These are phyloP conservation scores for Antheraea assamensis DNA, from an alignment of 2,888 invertebrate genomes.

Conservation along the genomic window DNA sequence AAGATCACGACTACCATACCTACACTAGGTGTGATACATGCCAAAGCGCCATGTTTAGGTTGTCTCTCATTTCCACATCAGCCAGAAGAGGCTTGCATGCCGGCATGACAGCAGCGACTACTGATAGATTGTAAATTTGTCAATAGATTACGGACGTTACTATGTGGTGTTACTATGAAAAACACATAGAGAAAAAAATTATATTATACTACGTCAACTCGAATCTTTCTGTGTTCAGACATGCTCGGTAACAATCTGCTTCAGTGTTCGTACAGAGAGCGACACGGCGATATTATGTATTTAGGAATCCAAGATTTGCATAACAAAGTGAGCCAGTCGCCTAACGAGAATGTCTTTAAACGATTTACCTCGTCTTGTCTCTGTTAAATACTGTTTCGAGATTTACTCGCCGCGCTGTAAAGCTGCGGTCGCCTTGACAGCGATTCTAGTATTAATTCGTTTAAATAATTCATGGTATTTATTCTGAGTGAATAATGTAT, in stretches of 20 bases:
- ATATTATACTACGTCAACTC: no score
- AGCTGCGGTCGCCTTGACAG: background rate
- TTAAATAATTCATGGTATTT: background rate
- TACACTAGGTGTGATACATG: no score
- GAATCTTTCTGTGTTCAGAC: background rate
- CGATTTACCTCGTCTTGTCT: slow-evolving; percentile 12
- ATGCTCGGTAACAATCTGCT: background rate
- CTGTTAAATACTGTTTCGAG: slow-evolving; percentile 3
- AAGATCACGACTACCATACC: no score
- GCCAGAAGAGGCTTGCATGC: no score
- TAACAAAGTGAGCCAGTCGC: slow-evolving; percentile 23
- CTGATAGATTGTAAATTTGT: no score
- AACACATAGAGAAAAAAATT: no score
- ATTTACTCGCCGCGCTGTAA: background rate
- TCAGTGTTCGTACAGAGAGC: background rate
- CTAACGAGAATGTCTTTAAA: slow-evolving; percentile 11
- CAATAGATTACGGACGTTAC: no score
- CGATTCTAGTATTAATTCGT: background rate
- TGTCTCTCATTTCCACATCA: no score
- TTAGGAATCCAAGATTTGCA: slow-evolving; percentile 24
- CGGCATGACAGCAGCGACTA: no score
- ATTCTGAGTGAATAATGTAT: background rate
- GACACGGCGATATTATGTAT: slow-evolving; percentile 24
- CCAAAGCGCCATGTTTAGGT: no score
- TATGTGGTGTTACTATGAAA: no score